Evolutionary conservation across 2,113 vertebrate genomes (phyloP).

Genomic region (Heloderma charlesbogerti): DNA sequence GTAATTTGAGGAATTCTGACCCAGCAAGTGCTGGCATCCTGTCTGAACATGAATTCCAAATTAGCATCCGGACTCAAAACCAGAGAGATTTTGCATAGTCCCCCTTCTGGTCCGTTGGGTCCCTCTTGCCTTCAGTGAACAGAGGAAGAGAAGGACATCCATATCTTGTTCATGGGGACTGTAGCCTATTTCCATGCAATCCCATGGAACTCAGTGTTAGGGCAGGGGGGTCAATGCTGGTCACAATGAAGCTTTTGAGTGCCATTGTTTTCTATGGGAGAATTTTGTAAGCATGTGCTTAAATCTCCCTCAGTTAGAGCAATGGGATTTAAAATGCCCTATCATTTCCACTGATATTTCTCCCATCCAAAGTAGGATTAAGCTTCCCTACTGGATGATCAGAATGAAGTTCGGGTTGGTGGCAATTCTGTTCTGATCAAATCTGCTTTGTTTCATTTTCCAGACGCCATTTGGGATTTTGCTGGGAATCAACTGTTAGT

Average conservation of each 20-base stretch:
- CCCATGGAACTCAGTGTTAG: background rate
- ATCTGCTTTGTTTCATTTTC: background rate
- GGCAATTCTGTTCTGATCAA: no score
- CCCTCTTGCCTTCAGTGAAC: background rate
- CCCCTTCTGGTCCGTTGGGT: background rate
- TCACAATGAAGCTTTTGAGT: background rate
- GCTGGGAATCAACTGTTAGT: constrained; percentile 77
- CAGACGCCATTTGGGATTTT: constrained; percentile 88
- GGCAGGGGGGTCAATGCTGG: no score
- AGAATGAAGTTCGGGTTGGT: background rate
- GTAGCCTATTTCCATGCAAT: background rate
- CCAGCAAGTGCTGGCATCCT: background rate
- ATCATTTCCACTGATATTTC: no score
- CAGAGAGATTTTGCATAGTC: background rate
- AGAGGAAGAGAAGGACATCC: background rate
- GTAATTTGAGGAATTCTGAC: background rate
- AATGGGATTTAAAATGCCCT: background rate
- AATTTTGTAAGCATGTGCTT: background rate
- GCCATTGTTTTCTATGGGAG: background rate
- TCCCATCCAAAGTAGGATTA: no score
- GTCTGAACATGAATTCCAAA: background rate
- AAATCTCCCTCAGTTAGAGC: background rate
- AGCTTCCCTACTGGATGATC: background rate
- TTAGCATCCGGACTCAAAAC: no score
- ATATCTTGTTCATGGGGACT: no score